Evolutionary conservation across 2,888 invertebrate species (phyloP).

Genomic region (Himalopsyche kuldschensis): DNA sequence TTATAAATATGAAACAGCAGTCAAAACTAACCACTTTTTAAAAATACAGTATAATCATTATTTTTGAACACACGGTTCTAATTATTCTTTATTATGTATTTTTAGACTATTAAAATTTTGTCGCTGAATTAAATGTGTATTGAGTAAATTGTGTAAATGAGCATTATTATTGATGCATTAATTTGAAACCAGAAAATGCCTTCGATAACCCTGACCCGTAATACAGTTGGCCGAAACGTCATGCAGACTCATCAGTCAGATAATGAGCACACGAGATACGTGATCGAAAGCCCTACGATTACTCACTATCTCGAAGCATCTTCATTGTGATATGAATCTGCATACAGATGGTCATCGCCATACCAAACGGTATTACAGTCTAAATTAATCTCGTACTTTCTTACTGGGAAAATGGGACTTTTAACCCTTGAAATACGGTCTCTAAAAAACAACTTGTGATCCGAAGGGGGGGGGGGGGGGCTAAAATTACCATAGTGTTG

Average conservation of each 20-base stretch:
- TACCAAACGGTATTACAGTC: not conserved
- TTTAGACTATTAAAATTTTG: too few relatives aligned
- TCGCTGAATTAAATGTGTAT: too few relatives aligned
- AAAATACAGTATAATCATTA: too few relatives aligned
- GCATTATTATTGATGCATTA: not conserved
- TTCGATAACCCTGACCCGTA: not conserved
- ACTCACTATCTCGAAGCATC: not conserved
- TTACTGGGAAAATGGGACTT: not conserved
- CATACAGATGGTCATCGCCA: not conserved
- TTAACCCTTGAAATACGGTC: too few relatives aligned
- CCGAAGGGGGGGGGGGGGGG: too few relatives aligned
- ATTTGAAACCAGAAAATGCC: not conserved
- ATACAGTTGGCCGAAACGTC: not conserved
- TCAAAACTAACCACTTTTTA: too few relatives aligned
- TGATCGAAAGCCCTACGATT: not conserved
- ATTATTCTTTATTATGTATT: too few relatives aligned
- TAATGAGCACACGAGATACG: not conserved
- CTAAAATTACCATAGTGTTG: too few relatives aligned
- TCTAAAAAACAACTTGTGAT: too few relatives aligned
- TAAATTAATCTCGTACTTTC: not conserved
- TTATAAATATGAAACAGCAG: too few relatives aligned
- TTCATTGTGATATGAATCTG: not conserved
- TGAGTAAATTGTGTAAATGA: too few relatives aligned
- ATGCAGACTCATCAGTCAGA: not conserved
- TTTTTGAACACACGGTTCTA: too few relatives aligned